Evolutionary conservation across 2,113 vertebrate genomes (phyloP), one percentile per base, ranked within the genome.

Genomic region (Aegithalos caudatus): DNA sequence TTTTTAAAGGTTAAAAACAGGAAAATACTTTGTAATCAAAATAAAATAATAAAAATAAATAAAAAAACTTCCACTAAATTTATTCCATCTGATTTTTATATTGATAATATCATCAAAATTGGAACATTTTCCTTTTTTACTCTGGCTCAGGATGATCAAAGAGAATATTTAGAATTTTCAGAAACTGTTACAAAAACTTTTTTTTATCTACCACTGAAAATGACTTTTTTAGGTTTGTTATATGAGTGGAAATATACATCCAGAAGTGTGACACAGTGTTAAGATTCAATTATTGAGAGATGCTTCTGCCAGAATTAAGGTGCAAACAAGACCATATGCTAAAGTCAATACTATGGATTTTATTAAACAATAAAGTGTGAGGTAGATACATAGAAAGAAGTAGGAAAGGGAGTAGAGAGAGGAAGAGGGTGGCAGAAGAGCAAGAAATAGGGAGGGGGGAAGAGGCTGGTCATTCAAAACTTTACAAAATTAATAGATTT

Each of bases 1-100:
- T 0, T 35, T 87, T 74, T 64, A 40, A 50, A 72, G 3, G 1
- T 24, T 61, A 82, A 82, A 80, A 62, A 42, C 2, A 45, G 38
- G 19, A 60, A 84, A 88, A 62, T 31, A 10, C 0, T 37, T 29
- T 4, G 10, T 83, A 1, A 31, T n/a, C 0, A 73, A 78, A 60
- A 31, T 27, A 54, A 70, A 62, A 54, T 10, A 58, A 35, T 12
- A n/a, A 21, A 21, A 47, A 73, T 9, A 40, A 78, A 44, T 6
- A 29, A 4, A 29, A n/a, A 4, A 25, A 27, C 40, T 4, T 0
- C 1, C 3, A 7, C 5, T 3, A 1, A 14, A 28, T 37, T 11
- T 40, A 45, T 88, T 38, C 4, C 58, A 8, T n/a, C 1, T 0
- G 1, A 24, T 16, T 72, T 57, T 72, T 61, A 20, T 45, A 50